Evolutionary conservation across 2,888 invertebrate species (phyloP).

Genomic region (Smittia sp.): DNA sequence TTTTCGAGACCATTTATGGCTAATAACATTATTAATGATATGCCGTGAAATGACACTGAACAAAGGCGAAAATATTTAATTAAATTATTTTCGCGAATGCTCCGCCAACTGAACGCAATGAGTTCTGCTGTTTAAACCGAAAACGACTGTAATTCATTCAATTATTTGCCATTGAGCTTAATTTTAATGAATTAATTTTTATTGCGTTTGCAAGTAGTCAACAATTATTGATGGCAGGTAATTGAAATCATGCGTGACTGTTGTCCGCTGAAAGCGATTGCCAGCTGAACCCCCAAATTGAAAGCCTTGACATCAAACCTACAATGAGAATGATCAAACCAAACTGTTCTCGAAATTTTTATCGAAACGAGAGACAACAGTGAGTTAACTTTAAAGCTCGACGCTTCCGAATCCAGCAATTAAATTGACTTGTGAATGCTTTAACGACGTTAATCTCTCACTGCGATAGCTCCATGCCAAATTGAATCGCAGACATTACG

Average conservation of each 20-base stretch:
- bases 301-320: too few species aligned
- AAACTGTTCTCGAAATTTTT: too few species aligned
- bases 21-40: slow-evolving; percentile 20
- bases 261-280: background rate
- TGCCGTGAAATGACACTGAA: background rate
- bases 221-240: background rate
- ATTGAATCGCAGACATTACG: background rate
- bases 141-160: slow-evolving; percentile 11
- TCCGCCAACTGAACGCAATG: background rate
- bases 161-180: slow-evolving; percentile 1
- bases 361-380: too few species aligned
- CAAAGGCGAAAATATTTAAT: background rate
- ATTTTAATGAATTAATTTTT: background rate
- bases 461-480: background rate
- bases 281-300: background rate
- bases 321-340: too few species aligned
- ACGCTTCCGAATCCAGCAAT: too few species aligned
- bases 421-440: background rate
- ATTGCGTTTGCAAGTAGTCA: background rate
- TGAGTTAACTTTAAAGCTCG: too few species aligned
- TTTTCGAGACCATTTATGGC: background rate
- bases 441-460: background rate
- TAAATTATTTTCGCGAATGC: background rate
- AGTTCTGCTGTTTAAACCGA: slow-evolving; percentile 7
- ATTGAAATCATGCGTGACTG: slow-evolving; percentile 7